Conservation (phyloP, 2,888 invertebrate genomes). For the Apeira syringaria region DNA sequence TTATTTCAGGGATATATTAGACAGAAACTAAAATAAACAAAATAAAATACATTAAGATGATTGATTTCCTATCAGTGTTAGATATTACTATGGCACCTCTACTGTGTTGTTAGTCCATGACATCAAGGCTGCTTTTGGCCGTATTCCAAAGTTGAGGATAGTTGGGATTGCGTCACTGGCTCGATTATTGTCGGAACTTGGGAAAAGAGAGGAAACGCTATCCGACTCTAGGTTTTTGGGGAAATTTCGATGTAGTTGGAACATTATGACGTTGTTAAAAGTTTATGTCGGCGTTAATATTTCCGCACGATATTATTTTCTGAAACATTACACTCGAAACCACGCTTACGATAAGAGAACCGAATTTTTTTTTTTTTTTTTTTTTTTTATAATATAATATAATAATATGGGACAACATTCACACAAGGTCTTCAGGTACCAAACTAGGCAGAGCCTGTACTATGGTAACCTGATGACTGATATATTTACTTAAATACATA, state of each 20-base stretch:
- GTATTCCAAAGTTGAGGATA: constrained; percentile 34
- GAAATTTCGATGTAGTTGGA: constrained; percentile 1
- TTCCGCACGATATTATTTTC: constrained; percentile 10
- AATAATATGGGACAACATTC: too few species aligned
- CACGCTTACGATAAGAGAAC: too few species aligned
- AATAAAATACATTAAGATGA: too few species aligned
- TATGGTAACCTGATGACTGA: too few species aligned
- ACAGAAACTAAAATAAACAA: too few species aligned
- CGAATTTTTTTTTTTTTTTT: too few species aligned
- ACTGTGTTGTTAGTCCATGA: neutral
- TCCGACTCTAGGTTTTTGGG: constrained; percentile 3
- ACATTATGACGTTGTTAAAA: constrained; percentile 20
- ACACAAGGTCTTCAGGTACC: too few species aligned
- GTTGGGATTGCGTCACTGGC: constrained; percentile 28
- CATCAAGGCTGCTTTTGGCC: constrained; percentile 38
- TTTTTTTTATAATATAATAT: too few species aligned
- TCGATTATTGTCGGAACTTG: constrained; percentile 14
- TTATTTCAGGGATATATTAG: too few species aligned
- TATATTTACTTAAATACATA: too few species aligned
- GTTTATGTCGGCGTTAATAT: constrained; percentile 19
- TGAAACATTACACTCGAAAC: too few species aligned
- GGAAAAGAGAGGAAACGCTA: constrained; percentile 4
- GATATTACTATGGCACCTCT: neutral
- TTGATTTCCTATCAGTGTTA: neutral
- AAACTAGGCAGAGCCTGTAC: too few species aligned